Evolutionary conservation across 2,113 vertebrate genomes (phyloP).

Genomic region (Platichthys flesus): DNA sequence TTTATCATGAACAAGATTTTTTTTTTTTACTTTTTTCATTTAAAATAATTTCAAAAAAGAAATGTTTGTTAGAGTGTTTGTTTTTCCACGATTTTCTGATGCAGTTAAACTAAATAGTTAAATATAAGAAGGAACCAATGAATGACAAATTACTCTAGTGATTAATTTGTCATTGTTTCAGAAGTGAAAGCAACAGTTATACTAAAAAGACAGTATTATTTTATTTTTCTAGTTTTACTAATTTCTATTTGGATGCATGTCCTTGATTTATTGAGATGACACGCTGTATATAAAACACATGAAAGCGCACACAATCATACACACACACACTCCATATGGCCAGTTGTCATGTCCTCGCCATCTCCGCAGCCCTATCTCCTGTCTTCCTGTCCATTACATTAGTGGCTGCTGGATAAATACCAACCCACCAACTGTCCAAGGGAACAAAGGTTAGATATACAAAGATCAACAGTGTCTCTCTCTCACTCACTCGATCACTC

Average conservation of each 20-base stretch:
- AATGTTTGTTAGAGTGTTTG: too few species aligned
- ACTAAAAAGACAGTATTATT: too few species aligned
- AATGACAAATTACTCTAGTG: not conserved
- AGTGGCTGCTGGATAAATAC: constrained; percentile 79
- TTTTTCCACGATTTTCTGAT: too few species aligned
- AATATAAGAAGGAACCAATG: not conserved
- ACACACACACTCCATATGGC: constrained; percentile 60
- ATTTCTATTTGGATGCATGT: not conserved
- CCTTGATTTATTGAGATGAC: not conserved
- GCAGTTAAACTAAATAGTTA: too few species aligned
- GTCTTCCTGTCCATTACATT: constrained; percentile 74
- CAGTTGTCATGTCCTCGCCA: constrained; percentile 44
- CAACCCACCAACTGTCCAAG: constrained; percentile 52
- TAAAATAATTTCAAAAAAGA: not conserved
- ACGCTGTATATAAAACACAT: not conserved
- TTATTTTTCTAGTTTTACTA: too few species aligned
- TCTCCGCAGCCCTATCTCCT: constrained; percentile 58
- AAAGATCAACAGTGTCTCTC: constrained; percentile 50
- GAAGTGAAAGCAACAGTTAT: too few species aligned
- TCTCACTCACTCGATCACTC: not conserved
- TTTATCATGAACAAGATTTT: not conserved
- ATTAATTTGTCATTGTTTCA: too few species aligned
- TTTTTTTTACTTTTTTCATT: not conserved
- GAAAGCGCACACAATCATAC: not conserved
- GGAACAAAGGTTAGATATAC: constrained; percentile 80